Percentiles rank a stretch among this genome's conserved stretches.
phyloP scores from a whole-genome alignment of 1,140 invertebrate species.

The Solenopsis invicta region DNA sequence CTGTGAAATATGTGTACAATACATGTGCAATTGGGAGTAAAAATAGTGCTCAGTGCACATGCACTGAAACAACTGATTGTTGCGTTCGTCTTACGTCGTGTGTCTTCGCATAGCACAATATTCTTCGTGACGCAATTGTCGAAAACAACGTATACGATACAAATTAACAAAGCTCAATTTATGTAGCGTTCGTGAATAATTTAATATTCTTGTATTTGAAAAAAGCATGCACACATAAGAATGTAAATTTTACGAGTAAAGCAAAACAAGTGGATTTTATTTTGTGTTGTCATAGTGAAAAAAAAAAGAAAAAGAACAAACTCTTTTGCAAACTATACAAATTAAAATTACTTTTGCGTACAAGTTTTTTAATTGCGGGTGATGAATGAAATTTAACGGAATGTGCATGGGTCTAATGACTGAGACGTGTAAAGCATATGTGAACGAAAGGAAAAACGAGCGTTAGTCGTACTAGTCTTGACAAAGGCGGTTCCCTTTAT shows the following conservation, averaged over 20 bases:
- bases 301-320: neutral
- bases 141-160: neutral
- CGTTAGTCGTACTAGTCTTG: conserved; percentile 10
- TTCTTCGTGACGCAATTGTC: neutral
- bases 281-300: neutral
- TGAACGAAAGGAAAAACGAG: conserved; percentile 22
- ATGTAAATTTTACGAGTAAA: neutral
- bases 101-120: neutral
- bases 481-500: conserved; percentile 74
- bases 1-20: neutral
- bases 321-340: neutral
- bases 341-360: neutral
- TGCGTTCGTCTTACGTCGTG: too few species aligned
- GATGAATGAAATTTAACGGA: conserved; percentile 24
- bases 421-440: conserved; percentile 12
- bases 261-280: neutral
- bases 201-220: neutral
- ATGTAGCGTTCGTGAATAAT: neutral
- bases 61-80: conserved; percentile 19
- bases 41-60: neutral
- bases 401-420: conserved; percentile 13
- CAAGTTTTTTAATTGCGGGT: neutral
- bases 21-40: neutral
- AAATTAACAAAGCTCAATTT: neutral
- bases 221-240: neutral